Conservation (phyloP, 1,140 invertebrate genomes). For the Apis laboriosa region DNA sequence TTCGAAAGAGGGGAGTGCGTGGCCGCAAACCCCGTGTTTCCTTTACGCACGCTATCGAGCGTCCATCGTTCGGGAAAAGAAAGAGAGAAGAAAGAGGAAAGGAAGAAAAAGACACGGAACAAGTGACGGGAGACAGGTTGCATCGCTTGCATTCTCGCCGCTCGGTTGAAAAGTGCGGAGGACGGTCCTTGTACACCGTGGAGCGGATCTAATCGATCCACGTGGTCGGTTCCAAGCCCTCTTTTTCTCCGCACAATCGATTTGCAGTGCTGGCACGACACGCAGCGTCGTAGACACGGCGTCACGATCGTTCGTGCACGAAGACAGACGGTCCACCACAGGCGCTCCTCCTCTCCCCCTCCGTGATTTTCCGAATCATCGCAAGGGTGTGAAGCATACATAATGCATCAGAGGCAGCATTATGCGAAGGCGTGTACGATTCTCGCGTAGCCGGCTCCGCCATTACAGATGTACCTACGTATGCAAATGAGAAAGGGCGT, state of each 20-base stretch:
- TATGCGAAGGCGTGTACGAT: conserved; percentile 67
- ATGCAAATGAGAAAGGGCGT: conserved; percentile 55
- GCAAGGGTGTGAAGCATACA: conserved; percentile 68
- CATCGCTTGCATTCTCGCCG: not conserved
- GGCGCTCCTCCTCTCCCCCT: conserved; percentile 13
- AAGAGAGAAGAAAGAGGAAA: not conserved
- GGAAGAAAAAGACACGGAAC: not conserved
- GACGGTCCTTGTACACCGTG: not conserved
- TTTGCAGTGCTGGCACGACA: conserved; percentile 33
- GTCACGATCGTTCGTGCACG: conserved; percentile 45
- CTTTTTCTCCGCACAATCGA: conserved; percentile 56
- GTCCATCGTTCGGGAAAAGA: not conserved
- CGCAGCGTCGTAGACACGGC: conserved; percentile 24
- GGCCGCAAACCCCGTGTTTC: too few species aligned
- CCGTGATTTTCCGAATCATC: conserved; percentile 69
- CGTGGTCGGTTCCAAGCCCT: not conserved
- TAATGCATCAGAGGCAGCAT: conserved; percentile 62
- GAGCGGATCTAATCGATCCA: conserved; percentile 52
- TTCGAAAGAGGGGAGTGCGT: not conserved
- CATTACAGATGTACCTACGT: conserved; percentile 63
- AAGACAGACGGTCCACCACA: conserved; percentile 45
- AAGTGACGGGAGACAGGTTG: not conserved
- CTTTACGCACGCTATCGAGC: too few species aligned
- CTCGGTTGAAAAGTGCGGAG: too few species aligned
- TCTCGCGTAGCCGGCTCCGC: conserved; percentile 32